phyloP scores from a whole-genome alignment of 2,113 vertebrate genomes.

The Ursus arctos region DNA sequence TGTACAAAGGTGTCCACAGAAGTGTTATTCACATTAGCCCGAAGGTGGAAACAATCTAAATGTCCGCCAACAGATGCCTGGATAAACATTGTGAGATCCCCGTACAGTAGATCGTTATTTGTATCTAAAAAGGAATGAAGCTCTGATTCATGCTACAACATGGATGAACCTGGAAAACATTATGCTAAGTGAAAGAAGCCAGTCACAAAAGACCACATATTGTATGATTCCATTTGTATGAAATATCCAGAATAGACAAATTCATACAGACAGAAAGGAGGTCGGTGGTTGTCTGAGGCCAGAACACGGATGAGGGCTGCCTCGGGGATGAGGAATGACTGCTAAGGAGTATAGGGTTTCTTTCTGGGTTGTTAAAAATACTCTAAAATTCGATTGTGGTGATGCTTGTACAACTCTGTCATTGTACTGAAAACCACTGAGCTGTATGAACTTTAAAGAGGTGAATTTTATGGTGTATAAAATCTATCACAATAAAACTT shows the following conservation, averaged over 20 bases:
- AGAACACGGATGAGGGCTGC: not conserved
- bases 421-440: not conserved
- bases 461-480: not conserved
- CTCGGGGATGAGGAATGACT: not conserved
- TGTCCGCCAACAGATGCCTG: not conserved
- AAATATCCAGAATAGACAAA: not conserved
- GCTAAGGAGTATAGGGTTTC: not conserved
- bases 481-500: not conserved
- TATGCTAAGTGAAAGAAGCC: not conserved
- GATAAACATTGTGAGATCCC: not conserved
- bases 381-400: not conserved
- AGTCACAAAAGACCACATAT: not conserved
- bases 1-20: not conserved
- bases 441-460: not conserved
- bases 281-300: not conserved
- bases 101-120: not conserved
- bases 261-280: not conserved
- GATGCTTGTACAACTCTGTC: not conserved
- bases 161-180: not conserved
- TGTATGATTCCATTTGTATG: not conserved
- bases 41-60: not conserved
- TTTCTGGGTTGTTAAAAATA: not conserved
- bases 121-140: not conserved
- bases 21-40: not conserved
- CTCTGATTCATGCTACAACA: not conserved